phyloP scores from a whole-genome alignment of 2,113 vertebrate species.

The Pristiophorus japonicus region DNA sequence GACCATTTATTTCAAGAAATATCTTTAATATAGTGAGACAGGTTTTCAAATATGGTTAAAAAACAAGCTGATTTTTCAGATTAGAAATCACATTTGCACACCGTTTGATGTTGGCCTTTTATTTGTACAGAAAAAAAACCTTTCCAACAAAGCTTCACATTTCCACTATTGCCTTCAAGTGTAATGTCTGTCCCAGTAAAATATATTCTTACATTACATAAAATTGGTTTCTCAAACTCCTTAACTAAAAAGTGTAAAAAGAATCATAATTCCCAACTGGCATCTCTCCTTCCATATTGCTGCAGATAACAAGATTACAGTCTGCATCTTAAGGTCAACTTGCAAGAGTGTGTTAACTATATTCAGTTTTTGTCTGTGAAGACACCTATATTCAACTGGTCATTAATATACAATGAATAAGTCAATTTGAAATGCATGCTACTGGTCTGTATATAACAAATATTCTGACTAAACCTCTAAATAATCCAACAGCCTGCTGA shows the following conservation, averaged over 20 bases:
- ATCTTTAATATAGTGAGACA: constrained; percentile 7
- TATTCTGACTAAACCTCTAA: background rate
- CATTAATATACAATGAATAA: background rate
- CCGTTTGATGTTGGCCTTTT: background rate
- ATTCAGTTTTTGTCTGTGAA: constrained; percentile 1
- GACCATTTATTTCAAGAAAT: background rate
- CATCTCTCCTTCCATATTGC: no score
- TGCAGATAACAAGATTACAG: background rate
- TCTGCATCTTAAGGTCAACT: background rate
- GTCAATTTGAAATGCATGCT: constrained; percentile 4
- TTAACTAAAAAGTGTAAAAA: background rate
- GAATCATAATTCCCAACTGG: background rate
- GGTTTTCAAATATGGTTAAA: background rate
- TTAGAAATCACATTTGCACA: background rate
- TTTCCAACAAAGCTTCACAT: background rate
- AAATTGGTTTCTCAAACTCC: background rate
- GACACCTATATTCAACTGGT: background rate
- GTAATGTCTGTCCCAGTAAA: background rate
- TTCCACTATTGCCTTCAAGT: background rate
- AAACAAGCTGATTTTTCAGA: background rate
- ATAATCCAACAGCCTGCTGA: background rate
- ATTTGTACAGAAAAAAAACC: background rate
- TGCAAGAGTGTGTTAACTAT: background rate
- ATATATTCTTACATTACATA: background rate
- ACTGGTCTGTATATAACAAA: background rate